Conservation (phyloP, 2,888 invertebrate genomes). For the Neocrepidodera transversa region DNA sequence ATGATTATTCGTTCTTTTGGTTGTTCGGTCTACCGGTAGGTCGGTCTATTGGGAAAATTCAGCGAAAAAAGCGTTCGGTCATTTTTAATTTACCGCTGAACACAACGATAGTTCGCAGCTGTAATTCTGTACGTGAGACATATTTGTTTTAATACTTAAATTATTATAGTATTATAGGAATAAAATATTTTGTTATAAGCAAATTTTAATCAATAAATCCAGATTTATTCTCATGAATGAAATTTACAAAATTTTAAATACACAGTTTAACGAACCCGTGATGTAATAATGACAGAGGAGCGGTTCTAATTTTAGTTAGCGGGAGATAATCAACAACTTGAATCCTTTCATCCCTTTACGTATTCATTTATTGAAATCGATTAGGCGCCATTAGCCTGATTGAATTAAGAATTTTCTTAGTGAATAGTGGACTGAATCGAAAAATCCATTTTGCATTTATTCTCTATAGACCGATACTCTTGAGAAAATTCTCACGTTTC, state of each 20-base stretch:
- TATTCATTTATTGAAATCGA: slow-evolving; percentile 15
- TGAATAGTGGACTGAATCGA: slow-evolving; percentile 1
- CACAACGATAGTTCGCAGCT: too few relatives aligned
- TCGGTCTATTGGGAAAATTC: too few relatives aligned
- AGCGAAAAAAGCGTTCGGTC: too few relatives aligned
- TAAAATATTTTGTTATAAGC: too few relatives aligned
- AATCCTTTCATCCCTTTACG: not conserved
- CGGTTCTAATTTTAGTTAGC: not conserved
- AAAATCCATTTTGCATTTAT: slow-evolving; percentile 1
- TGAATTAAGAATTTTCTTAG: slow-evolving; percentile 15
- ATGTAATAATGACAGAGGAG: not conserved
- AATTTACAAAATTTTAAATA: not conserved
- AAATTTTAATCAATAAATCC: too few relatives aligned
- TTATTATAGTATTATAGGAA: too few relatives aligned
- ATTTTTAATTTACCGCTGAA: too few relatives aligned
- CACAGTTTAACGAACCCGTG: not conserved
- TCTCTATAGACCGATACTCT: not conserved
- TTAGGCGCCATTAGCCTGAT: slow-evolving; percentile 20
- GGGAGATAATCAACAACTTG: not conserved
- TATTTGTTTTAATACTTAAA: too few relatives aligned
- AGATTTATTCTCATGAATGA: too few relatives aligned
- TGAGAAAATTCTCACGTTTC: not conserved
- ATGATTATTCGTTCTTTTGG: too few relatives aligned
- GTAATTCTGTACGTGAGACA: too few relatives aligned
- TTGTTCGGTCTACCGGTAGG: too few relatives aligned